phyloP scores from a whole-genome alignment of 2,797 vertebrate species.

The Dipus sagitta region DNA sequence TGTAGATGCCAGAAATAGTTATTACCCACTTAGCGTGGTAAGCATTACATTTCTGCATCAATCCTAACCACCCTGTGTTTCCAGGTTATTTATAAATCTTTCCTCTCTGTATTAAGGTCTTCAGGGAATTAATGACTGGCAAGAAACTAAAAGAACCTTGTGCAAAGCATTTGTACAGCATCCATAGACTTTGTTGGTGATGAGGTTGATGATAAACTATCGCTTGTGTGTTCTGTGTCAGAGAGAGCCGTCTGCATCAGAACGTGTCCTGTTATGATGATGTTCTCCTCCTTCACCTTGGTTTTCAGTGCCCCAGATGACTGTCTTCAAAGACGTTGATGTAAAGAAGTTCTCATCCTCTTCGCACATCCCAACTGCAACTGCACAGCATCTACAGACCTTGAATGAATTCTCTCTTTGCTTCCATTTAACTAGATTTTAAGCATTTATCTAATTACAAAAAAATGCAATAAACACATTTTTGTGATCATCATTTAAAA shows the following conservation, averaged over 20 bases:
- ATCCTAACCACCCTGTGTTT: conserved; percentile 55
- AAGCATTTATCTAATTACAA: conserved; percentile 37
- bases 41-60: conserved; percentile 69
- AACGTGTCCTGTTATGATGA: conserved; percentile 47
- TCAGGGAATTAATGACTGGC: conserved; percentile 18
- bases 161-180: conserved; percentile 42
- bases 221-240: conserved; percentile 47
- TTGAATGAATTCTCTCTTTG: conserved; percentile 34
- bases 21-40: conserved; percentile 60
- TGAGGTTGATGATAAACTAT: conserved; percentile 62
- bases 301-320: conserved; percentile 37
- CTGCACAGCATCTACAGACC: not conserved
- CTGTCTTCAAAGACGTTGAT: conserved; percentile 8
- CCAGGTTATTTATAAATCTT: conserved; percentile 59
- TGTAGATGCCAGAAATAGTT: conserved; percentile 59
- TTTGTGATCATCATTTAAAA: not conserved
- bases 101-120: conserved; percentile 31
- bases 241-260: not conserved
- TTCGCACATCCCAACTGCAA: not conserved
- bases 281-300: not conserved
- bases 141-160: conserved; percentile 45
- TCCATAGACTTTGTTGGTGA: conserved; percentile 33
- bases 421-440: conserved; percentile 37
- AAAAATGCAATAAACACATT: conserved; percentile 3
- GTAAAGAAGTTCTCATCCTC: conserved; percentile 41